Evolutionary conservation across 2,113 vertebrate species (phyloP).

Genomic region (Crotalus horridus): DNA sequence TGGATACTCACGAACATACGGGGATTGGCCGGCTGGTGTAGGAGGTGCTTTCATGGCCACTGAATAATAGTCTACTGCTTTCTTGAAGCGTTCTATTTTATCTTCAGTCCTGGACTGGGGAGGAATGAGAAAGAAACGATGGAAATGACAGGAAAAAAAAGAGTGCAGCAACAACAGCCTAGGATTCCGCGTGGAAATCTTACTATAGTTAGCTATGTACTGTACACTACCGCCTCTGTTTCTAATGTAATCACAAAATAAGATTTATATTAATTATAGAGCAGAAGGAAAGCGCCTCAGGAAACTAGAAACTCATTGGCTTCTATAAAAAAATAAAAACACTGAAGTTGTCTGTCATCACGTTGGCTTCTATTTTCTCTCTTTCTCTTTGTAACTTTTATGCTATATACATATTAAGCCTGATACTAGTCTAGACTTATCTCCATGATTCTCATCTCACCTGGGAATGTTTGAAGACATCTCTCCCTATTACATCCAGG

Average conservation of each 20-base stretch:
- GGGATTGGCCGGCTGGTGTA: conserved; percentile 76
- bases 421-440: not conserved
- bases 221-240: not conserved
- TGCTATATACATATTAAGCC: not conserved
- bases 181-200: not conserved
- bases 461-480: conserved; percentile 93
- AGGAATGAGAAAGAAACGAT: not conserved
- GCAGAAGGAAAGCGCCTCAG: not conserved
- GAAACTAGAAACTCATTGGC: not conserved
- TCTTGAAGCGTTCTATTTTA: conserved; percentile 89
- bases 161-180: not conserved
- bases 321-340: not conserved
- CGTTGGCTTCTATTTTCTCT: not conserved
- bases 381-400: not conserved
- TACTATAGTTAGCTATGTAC: no score
- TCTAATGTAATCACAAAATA: not conserved
- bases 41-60: conserved; percentile 84
- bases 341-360: not conserved
- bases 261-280: not conserved
- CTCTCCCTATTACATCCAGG: conserved; percentile 84
- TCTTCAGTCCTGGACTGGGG: conserved; percentile 87
- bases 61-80: conserved; percentile 91
- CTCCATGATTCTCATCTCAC: conserved; percentile 48
- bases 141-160: not conserved
- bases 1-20: conserved; percentile 83